A percentile compares a stretch with the other conserved stretches of the same genome.
These are phyloP conservation scores for Trichomycterus rosablanca DNA, from an alignment of 2,113 vertebrate genomes.

Conservation along the genomic window DNA sequence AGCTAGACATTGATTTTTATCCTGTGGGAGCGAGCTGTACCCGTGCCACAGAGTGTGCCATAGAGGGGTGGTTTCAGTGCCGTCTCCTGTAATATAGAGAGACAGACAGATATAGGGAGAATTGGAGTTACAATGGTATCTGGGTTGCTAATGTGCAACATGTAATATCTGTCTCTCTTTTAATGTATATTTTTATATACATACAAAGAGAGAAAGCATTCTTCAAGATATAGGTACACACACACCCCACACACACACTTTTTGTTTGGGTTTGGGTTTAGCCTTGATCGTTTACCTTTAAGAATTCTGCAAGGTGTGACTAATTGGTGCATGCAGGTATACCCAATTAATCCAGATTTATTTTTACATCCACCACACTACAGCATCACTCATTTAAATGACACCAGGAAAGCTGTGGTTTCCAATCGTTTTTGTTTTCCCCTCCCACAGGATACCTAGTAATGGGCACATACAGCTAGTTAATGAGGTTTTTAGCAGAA, in stretches of 20 bases:
- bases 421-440: neutral
- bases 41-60: slow-evolving; percentile 82
- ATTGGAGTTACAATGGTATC: slow-evolving; percentile 76
- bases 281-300: slow-evolving; percentile 69
- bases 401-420: slow-evolving; percentile 42
- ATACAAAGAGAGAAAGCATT: slow-evolving; percentile 56
- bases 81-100: slow-evolving; percentile 84
- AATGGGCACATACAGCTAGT: neutral
- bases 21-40: slow-evolving; percentile 79
- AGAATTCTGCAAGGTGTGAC: slow-evolving; percentile 57
- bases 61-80: slow-evolving; percentile 82
- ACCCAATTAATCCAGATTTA: slow-evolving; percentile 64
- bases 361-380: slow-evolving; percentile 67
- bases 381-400: slow-evolving; percentile 62
- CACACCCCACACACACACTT: slow-evolving; percentile 50
- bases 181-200: slow-evolving; percentile 42
- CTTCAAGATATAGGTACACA: slow-evolving; percentile 68
- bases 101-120: slow-evolving; percentile 81
- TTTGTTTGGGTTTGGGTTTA: slow-evolving; percentile 59
- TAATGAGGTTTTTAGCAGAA: slow-evolving; percentile 8
- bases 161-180: slow-evolving; percentile 54
- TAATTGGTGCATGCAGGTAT: slow-evolving; percentile 69
- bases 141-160: slow-evolving; percentile 68
- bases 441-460: slow-evolving; percentile 12
- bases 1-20: slow-evolving; percentile 83